Percentiles rank a stretch among this genome's conserved stretches.
These are phyloP conservation scores for Andrena flavipes DNA, from an alignment of 2,888 invertebrate genomes.

Conservation along the genomic window DNA sequence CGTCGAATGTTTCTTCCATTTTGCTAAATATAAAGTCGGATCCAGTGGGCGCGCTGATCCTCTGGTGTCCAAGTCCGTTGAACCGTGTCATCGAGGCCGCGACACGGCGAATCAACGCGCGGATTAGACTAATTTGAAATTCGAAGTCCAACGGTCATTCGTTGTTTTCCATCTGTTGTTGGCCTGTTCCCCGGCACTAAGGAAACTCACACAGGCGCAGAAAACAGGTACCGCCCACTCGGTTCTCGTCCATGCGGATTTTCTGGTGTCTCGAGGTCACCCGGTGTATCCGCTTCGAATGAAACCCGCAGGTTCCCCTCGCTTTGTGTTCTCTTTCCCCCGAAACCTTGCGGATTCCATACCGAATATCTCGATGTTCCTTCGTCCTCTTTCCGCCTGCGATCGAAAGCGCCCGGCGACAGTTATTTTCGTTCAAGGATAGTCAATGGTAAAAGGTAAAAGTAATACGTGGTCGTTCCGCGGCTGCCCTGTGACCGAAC, in stretches of 20 bases:
- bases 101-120: background rate
- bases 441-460: background rate
- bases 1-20: background rate
- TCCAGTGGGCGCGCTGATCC: constrained; percentile 51
- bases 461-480: background rate
- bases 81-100: background rate
- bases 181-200: constrained; percentile 45
- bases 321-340: constrained; percentile 43
- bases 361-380: background rate
- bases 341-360: constrained; percentile 42
- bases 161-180: constrained; percentile 31
- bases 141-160: constrained; percentile 6
- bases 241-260: constrained; percentile 77
- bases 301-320: constrained; percentile 46
- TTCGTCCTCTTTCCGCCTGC: background rate
- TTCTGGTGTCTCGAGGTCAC: constrained; percentile 80
- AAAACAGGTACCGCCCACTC: constrained; percentile 78
- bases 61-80: constrained; percentile 10
- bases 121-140: constrained; percentile 1
- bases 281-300: constrained; percentile 69
- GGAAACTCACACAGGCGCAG: constrained; percentile 63
- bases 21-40: constrained; percentile 42
- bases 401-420: background rate
- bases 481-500: background rate
- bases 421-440: constrained; percentile 26